Evolutionary conservation across 2,113 vertebrate genomes (phyloP).

Genomic region (Chlamydotis undulata): DNA sequence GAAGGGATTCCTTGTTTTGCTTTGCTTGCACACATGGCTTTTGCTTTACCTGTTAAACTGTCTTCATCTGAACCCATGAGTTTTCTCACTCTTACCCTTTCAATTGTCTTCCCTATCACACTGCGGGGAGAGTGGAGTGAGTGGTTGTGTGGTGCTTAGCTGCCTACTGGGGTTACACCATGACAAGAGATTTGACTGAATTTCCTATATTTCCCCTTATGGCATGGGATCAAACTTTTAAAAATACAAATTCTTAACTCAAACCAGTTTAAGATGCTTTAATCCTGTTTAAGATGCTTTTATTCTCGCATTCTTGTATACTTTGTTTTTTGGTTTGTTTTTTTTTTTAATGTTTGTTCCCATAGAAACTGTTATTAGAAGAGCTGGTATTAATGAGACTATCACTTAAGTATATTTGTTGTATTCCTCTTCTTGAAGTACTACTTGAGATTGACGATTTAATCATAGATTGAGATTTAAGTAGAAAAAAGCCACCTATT

Average conservation of each 20-base stretch:
- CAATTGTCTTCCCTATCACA: not conserved
- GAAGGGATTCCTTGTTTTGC: not conserved
- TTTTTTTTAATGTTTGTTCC: not conserved
- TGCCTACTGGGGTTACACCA: not conserved
- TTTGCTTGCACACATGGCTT: rapidly evolving
- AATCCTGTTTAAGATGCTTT: too few relatives aligned
- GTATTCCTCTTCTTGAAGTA: not conserved
- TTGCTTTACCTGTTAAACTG: not conserved
- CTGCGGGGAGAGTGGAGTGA: not conserved
- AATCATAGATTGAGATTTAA: not conserved
- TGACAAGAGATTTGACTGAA: not conserved
- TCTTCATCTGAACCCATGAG: not conserved
- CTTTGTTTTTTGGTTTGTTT: not conserved
- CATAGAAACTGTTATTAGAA: not conserved
- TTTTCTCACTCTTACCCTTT: not conserved
- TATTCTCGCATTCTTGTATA: too few relatives aligned
- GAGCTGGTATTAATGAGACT: not conserved
- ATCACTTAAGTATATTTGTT: not conserved
- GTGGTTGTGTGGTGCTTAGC: not conserved
- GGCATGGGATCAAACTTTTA: not conserved
- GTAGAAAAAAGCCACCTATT: not conserved
- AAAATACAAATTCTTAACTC: not conserved
- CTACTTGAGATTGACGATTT: not conserved
- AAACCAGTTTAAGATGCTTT: not conserved
- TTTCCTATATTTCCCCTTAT: not conserved